Evolutionary conservation across 1,140 invertebrate genomes (phyloP).

Genomic region (Platyura marginata): DNA sequence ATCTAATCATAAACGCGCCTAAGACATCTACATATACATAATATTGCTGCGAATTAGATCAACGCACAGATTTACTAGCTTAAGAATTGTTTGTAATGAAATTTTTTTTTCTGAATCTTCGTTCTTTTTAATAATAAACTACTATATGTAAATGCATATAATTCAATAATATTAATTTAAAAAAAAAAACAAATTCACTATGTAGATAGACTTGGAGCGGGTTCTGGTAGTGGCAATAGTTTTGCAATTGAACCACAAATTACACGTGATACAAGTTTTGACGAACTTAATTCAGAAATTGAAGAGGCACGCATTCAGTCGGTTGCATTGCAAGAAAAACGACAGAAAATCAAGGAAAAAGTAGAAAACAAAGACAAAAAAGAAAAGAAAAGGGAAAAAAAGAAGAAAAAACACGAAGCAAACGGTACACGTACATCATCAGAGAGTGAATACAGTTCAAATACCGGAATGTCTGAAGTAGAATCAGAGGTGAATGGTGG

Average conservation of each 20-base stretch:
- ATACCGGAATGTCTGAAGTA: conserved; percentile 4
- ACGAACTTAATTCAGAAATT: conserved; percentile 48
- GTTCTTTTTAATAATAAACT: no score
- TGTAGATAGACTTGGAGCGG: background rate
- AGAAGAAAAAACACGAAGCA: conserved; percentile 25
- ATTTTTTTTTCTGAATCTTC: no score
- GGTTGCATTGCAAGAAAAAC: conserved; percentile 43
- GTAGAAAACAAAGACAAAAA: conserved; percentile 49
- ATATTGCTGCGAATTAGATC: no score
- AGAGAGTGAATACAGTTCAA: conserved; percentile 10
- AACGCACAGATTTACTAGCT: no score
- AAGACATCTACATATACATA: no score
- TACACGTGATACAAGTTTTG: conserved; percentile 27
- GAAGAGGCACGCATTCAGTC: conserved; percentile 47
- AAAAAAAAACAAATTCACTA: background rate
- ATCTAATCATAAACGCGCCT: no score
- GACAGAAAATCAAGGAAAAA: conserved; percentile 52
- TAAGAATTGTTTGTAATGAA: no score
- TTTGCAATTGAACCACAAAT: conserved; percentile 5
- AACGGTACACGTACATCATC: conserved; percentile 8
- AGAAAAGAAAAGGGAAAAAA: conserved; percentile 52
- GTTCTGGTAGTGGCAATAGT: conserved; percentile 7
- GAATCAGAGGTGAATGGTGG: conserved; percentile 23
- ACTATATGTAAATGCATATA: no score
- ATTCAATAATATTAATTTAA: background rate